phyloP scores from a whole-genome alignment of 2,888 invertebrate species.

The Hirtodrosophila duncani region DNA sequence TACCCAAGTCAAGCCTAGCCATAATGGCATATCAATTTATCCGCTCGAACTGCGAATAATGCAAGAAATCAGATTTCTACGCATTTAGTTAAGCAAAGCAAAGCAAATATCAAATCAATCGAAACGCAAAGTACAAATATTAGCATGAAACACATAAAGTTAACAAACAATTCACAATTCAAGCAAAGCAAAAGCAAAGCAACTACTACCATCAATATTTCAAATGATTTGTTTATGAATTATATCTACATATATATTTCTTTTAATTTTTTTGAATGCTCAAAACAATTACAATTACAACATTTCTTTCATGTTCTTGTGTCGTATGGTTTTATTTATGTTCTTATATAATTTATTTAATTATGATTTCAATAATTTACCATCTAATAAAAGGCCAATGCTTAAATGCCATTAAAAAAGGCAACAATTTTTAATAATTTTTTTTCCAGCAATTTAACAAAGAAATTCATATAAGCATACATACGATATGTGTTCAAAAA shows the following conservation, averaged over 20 bases:
- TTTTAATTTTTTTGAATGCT: constrained; percentile 24
- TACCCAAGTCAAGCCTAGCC: no score
- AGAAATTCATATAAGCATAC: constrained; percentile 1
- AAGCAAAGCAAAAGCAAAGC: constrained; percentile 22
- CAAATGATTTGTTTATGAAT: constrained; percentile 36
- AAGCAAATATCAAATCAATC: constrained; percentile 12
- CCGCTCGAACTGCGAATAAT: no score
- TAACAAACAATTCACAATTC: constrained; percentile 15
- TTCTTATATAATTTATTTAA: constrained; percentile 59
- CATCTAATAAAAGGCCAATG: constrained; percentile 45
- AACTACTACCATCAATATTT: no score
- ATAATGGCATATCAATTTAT: no score
- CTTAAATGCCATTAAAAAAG: constrained; percentile 25
- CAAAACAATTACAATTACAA: constrained; percentile 15
- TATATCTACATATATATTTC: constrained; percentile 21
- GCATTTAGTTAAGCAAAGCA: constrained; percentile 4
- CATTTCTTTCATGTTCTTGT: constrained; percentile 28
- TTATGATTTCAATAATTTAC: constrained; percentile 49
- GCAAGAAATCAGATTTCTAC: no score
- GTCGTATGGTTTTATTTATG: constrained; percentile 54
- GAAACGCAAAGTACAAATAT: constrained; percentile 34
- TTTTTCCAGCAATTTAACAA: constrained; percentile 38
- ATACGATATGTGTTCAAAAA: constrained; percentile 10
- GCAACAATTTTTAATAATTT: constrained; percentile 29
- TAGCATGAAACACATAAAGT: constrained; percentile 3